Evolutionary conservation across 2,113 vertebrate genomes (phyloP).

Genomic region (Polypterus bichir): DNA sequence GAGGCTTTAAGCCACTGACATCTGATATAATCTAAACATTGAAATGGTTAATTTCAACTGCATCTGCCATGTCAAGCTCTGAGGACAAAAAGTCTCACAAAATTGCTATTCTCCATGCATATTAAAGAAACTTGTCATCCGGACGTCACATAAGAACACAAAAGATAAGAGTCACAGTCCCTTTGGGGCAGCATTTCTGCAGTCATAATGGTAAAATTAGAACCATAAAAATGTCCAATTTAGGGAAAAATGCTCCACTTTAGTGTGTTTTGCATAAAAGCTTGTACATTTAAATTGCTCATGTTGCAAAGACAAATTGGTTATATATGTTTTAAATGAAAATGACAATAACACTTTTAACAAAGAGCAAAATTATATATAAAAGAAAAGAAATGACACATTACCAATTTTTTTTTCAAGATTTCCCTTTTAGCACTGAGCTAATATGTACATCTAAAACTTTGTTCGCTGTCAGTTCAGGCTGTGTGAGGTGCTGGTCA

Average conservation of each 20-base stretch:
- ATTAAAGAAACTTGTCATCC: constrained; percentile 97
- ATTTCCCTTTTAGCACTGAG: no score
- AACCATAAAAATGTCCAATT: constrained; percentile 90
- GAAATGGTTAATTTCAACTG: constrained; percentile 20
- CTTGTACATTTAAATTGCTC: constrained; percentile 74
- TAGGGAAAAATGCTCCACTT: constrained; percentile 74
- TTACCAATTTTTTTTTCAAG: constrained; percentile 28
- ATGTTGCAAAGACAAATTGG: constrained; percentile 85
- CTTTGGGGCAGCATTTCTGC: constrained; percentile 74
- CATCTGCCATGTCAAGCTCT: constrained; percentile 22
- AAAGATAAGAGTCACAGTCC: constrained; percentile 76
- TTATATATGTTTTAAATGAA: constrained; percentile 38
- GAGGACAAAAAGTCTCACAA: constrained; percentile 43
- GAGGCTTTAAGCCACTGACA: constrained; percentile 5
- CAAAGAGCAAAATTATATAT: constrained; percentile 45
- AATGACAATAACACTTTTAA: constrained; percentile 49
- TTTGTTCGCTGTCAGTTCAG: no score
- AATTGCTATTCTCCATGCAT: constrained; percentile 70
- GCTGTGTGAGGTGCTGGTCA: no score
- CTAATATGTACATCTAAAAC: no score
- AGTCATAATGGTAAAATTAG: constrained; percentile 87
- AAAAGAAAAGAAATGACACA: constrained; percentile 64
- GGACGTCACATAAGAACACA: constrained; percentile 75
- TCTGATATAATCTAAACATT: constrained; percentile 21
- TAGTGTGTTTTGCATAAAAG: constrained; percentile 91